phyloP scores from a whole-genome alignment of 2,113 vertebrate species.

The Istiophorus platypterus region DNA sequence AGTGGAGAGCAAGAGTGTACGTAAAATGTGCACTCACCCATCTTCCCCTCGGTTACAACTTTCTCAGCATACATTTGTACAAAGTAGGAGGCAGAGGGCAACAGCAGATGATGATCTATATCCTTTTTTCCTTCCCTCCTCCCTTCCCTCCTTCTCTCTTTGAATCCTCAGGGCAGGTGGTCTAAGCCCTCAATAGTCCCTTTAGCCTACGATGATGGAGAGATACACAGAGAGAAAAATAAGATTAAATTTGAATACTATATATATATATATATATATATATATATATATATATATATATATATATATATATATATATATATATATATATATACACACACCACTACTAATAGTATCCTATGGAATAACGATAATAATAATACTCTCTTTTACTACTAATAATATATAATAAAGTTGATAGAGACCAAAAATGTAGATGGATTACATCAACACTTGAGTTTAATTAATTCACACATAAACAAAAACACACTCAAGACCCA shows the following conservation, averaged over 20 bases:
- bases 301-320: no score
- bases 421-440: not conserved
- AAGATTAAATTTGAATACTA: not conserved
- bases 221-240: not conserved
- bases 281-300: no score
- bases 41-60: constrained; percentile 77
- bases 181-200: constrained; percentile 15
- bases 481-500: not conserved
- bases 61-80: constrained; percentile 77
- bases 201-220: constrained; percentile 20
- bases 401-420: not conserved
- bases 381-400: not conserved
- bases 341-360: not conserved
- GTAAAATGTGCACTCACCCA: constrained; percentile 75
- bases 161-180: constrained; percentile 34
- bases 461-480: not conserved
- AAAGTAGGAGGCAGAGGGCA: not conserved
- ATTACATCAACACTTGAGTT: not conserved
- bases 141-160: constrained; percentile 31
- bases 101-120: not conserved
- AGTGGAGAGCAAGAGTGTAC: not conserved
- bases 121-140: constrained; percentile 22
- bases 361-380: not conserved
- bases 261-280: no score
- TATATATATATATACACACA: no score